These are phyloP conservation scores for Danio kyathit DNA, from an alignment of 2,797 vertebrate species.

Conservation along the genomic window DNA sequence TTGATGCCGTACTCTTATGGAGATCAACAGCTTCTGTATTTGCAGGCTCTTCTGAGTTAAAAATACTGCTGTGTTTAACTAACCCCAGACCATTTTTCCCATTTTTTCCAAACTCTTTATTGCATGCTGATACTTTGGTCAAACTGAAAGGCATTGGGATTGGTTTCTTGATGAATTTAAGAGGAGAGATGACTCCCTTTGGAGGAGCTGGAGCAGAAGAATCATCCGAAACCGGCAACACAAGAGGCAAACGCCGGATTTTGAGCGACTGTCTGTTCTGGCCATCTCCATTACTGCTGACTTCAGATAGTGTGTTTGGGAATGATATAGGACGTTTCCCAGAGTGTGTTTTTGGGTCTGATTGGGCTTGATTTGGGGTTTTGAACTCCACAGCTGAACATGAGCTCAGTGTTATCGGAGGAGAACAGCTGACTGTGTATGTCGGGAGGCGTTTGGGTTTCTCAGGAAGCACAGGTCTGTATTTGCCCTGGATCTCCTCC, in stretches of 20 bases:
- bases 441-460: slow-evolving; percentile 75
- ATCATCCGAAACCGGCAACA: slow-evolving; percentile 68
- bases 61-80: slow-evolving; percentile 65
- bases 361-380: slow-evolving; percentile 51
- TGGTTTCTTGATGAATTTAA: slow-evolving; percentile 73
- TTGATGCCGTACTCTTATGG: slow-evolving; percentile 61
- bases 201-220: slow-evolving; percentile 8
- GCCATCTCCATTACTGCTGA: slow-evolving; percentile 48
- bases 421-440: slow-evolving; percentile 60
- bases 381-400: slow-evolving; percentile 62
- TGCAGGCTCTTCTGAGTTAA: slow-evolving; percentile 57
- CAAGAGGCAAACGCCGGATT: slow-evolving; percentile 71
- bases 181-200: slow-evolving; percentile 60
- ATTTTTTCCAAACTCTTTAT: slow-evolving; percentile 50
- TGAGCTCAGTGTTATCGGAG: slow-evolving; percentile 54
- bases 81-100: slow-evolving; percentile 65
- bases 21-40: slow-evolving; percentile 52
- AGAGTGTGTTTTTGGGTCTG: slow-evolving; percentile 63
- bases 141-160: slow-evolving; percentile 78
- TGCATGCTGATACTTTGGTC: slow-evolving; percentile 63
- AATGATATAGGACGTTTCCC: slow-evolving; percentile 69
- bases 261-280: slow-evolving; percentile 65
- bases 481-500: slow-evolving; percentile 73
- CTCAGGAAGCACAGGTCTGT: slow-evolving; percentile 74
- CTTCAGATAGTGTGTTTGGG: slow-evolving; percentile 59